These are phyloP conservation scores for Dicycla oo DNA, from an alignment of 2,888 invertebrate genomes.

Conservation along the genomic window DNA sequence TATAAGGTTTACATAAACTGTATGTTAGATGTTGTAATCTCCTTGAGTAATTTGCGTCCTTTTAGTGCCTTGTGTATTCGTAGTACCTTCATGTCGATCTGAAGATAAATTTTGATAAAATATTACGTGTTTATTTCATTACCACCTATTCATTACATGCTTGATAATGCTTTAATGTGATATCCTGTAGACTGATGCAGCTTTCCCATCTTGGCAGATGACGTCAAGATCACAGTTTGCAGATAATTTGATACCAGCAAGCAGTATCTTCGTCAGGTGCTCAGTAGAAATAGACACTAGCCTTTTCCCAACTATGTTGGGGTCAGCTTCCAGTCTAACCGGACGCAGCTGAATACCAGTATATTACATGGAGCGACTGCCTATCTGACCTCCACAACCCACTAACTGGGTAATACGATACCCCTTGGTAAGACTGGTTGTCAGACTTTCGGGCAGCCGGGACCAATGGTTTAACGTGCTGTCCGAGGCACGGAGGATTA, in stretches of 20 bases:
- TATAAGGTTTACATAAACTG: conserved; percentile 55
- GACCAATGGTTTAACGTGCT: too few relatives aligned
- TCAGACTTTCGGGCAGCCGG: too few relatives aligned
- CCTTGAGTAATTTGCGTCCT: conserved; percentile 82
- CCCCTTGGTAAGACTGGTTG: too few relatives aligned
- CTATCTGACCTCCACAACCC: too few relatives aligned
- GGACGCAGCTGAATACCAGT: too few relatives aligned
- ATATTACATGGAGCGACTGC: too few relatives aligned
- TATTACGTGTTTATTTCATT: conserved; percentile 64
- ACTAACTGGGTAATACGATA: too few relatives aligned
- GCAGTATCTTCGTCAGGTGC: neutral
- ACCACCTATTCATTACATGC: conserved; percentile 33
- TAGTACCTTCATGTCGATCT: conserved; percentile 74
- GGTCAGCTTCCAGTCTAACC: too few relatives aligned
- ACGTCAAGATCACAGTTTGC: neutral
- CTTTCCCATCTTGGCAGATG: neutral
- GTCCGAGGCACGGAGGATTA: too few relatives aligned
- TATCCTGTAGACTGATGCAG: neutral
- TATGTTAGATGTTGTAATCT: conserved; percentile 48
- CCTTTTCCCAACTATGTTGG: too few relatives aligned
- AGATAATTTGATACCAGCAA: neutral
- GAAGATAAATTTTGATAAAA: conserved; percentile 71
- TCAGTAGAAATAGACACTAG: too few relatives aligned
- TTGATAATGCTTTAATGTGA: conserved; percentile 6
- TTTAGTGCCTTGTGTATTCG: conserved; percentile 79